Percentiles rank a stretch among this genome's conserved stretches.
Conservation (phyloP, 2,888 invertebrate genomes). For the Nycteola revayana region DNA sequence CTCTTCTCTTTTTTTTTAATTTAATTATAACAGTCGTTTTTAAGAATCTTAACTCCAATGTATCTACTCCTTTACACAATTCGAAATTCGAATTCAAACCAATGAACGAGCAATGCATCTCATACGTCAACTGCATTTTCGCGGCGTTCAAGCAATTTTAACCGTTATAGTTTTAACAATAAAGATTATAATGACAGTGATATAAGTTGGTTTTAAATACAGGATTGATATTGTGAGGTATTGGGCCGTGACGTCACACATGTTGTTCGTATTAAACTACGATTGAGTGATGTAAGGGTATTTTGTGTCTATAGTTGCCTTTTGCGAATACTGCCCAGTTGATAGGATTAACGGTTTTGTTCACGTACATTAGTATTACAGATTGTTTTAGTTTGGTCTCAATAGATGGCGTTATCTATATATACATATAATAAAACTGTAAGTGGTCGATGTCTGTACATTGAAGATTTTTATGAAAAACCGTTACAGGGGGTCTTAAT, state of each 20-base stretch:
- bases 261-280: slow-evolving; percentile 37
- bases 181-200: slow-evolving; percentile 8
- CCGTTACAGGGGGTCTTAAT: too few relatives aligned
- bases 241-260: slow-evolving; percentile 49
- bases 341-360: too few relatives aligned
- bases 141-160: slow-evolving; percentile 3
- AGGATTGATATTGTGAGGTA: slow-evolving; percentile 48
- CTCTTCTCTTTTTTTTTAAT: too few relatives aligned
- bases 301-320: slow-evolving; percentile 6
- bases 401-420: too few relatives aligned
- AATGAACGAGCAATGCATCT: slow-evolving; percentile 47
- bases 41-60: too few relatives aligned
- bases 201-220: slow-evolving; percentile 27
- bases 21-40: too few relatives aligned
- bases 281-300: slow-evolving; percentile 28
- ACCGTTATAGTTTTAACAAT: slow-evolving; percentile 3
- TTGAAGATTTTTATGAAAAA: too few relatives aligned
- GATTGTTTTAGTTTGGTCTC: too few relatives aligned
- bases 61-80: slow-evolving; percentile 31
- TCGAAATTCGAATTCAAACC: slow-evolving; percentile 47
- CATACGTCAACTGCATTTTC: slow-evolving; percentile 12
- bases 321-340: too few relatives aligned
- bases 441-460: too few relatives aligned
- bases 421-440: too few relatives aligned
- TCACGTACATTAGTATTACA: too few relatives aligned